Evolutionary conservation across 2,888 invertebrate genomes (phyloP).

Genomic region (Minunthozetes semirufus): DNA sequence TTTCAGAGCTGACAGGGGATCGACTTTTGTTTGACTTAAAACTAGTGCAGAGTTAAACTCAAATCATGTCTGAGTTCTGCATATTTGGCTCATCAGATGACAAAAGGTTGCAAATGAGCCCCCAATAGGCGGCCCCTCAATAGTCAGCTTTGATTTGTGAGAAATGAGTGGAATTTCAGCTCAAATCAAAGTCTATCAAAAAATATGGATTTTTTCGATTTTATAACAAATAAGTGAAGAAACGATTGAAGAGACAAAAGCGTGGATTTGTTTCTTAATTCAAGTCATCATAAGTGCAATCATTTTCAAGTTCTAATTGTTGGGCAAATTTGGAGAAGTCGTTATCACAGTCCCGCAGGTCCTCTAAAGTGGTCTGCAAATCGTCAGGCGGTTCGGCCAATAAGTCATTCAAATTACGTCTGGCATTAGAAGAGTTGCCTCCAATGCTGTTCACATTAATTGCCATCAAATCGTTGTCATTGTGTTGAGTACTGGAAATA

Average conservation of each 20-base stretch:
- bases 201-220: background rate
- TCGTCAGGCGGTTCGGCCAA: conserved; percentile 40
- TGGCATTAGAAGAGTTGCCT: conserved; percentile 23
- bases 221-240: background rate
- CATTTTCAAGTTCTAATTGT: conserved; percentile 38
- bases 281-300: conserved; percentile 27
- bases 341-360: conserved; percentile 44
- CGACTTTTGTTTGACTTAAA: no score
- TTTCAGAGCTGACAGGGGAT: background rate
- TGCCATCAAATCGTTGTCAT: conserved; percentile 18
- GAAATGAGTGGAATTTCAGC: no score
- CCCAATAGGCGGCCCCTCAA: no score
- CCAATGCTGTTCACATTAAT: conserved; percentile 9
- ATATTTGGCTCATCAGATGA: background rate
- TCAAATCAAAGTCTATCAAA: background rate
- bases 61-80: no score
- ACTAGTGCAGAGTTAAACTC: no score
- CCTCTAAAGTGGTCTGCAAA: conserved; percentile 42
- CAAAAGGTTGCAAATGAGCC: no score
- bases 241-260: background rate
- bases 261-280: background rate
- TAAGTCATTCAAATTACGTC: conserved; percentile 40
- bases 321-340: conserved; percentile 44
- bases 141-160: no score
- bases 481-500: conserved; percentile 17